These are phyloP conservation scores for Caenorhabditis remanei DNA, from an alignment of 1,140 invertebrate species.

Conservation along the genomic window DNA sequence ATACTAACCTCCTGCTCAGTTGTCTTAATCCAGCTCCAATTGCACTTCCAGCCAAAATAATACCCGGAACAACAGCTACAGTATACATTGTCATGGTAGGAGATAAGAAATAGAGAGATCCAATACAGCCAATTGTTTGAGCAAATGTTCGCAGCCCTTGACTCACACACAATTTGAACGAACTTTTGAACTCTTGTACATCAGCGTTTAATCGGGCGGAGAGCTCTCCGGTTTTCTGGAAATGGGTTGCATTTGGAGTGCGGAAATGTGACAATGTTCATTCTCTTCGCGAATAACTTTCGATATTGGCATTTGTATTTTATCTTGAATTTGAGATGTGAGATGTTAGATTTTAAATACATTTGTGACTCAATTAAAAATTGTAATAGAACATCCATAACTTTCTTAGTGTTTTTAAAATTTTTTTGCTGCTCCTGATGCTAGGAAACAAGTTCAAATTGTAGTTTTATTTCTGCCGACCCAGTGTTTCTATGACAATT, in stretches of 20 bases:
- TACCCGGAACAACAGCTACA: conserved; percentile 85
- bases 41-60: conserved; percentile 85
- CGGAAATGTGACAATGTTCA: too few species aligned
- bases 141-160: conserved; percentile 88
- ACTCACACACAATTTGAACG: conserved; percentile 90
- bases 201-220: conserved; percentile 90
- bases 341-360: too few species aligned
- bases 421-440: too few species aligned
- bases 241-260: not conserved
- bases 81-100: conserved; percentile 88
- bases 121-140: conserved; percentile 85
- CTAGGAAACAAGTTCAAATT: too few species aligned
- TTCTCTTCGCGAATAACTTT: too few species aligned
- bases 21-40: conserved; percentile 84
- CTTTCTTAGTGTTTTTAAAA: too few species aligned
- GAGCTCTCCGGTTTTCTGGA: conserved; percentile 89
- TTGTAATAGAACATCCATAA: too few species aligned
- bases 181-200: conserved; percentile 96
- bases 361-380: too few species aligned
- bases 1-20: conserved; percentile 81
- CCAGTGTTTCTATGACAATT: too few species aligned
- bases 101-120: conserved; percentile 87
- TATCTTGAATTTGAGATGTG: too few species aligned
- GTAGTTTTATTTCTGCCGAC: too few species aligned
- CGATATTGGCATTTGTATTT: too few species aligned